Evolutionary conservation across 2,797 vertebrate genomes (phyloP), one percentile per base, ranked within the genome.

Genomic region (Sarcoramphus papa): DNA sequence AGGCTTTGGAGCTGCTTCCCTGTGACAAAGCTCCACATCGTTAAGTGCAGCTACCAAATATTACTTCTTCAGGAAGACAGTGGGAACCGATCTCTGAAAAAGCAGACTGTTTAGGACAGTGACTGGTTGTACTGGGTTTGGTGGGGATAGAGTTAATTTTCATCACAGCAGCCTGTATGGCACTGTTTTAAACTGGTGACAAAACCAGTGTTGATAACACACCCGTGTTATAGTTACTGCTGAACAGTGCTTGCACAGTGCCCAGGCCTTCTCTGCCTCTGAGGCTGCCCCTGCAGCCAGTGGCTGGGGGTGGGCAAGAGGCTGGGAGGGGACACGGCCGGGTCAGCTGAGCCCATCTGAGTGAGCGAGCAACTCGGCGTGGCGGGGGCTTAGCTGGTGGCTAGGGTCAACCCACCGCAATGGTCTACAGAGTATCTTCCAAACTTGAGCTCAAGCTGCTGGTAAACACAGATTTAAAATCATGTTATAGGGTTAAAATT

Each of bases 321-420:
- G 12, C 50, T 24, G 59, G 63, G 16, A 83, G 17, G 43, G 47
- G 41, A 63, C 69, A 25, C 0, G 1, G 84, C 21, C 0, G 0
- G 47, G 31, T 48, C 7, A 33, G 40, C 64, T 54, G 31, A 43
- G 41, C 31, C 31, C 17, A n/a, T 23, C 40, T 20, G 27, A 64
- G 27, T 0, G 2, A 56, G 33, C 2, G 1, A 40, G 40, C 0
- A 0, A 24, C 27, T 31, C 37, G 10, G 37, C 37, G 37, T 37
- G 37, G 37, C 37, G 25, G 17, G 21, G 33, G 30, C 53, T 79
- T 22, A 57, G 48, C 41, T 68, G 48, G 35, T 0, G 0, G 18
- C 48, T 45, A 35, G 22, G 18, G 41, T n/a, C 60, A 78, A 14
- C 37, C 33, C 47, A 54, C 13, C 9, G 11, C 28, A 62, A 2